Evolutionary conservation across 2,113 vertebrate genomes (phyloP).

Genomic region (Neomonachus schauinslandi): DNA sequence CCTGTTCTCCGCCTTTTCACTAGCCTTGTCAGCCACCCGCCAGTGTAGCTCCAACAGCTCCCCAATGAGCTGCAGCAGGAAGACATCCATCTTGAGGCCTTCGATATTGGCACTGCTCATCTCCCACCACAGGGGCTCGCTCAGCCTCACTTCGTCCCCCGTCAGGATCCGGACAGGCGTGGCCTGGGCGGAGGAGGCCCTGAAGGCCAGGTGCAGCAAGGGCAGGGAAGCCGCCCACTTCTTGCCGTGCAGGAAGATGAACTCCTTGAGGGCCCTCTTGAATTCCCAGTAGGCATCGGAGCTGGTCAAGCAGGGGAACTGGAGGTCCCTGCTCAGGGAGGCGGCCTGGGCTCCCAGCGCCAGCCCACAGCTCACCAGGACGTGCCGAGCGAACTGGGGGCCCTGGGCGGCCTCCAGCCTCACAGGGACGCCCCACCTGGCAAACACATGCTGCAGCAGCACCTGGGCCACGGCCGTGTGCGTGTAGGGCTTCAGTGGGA

Average conservation of each 20-base stretch:
- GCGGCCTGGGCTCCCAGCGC: constrained; percentile 69
- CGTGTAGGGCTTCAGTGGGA: constrained; percentile 76
- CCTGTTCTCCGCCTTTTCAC: constrained; percentile 40
- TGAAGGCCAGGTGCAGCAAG: constrained; percentile 75
- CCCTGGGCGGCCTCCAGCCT: constrained; percentile 74
- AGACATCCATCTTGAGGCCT: constrained; percentile 77
- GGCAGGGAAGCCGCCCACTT: constrained; percentile 72
- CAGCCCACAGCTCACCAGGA: constrained; percentile 75
- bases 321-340: constrained; percentile 64
- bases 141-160: neutral
- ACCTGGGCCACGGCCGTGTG: constrained; percentile 71
- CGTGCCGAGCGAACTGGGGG: constrained; percentile 73
- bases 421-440: constrained; percentile 72
- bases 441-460: constrained; percentile 76
- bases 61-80: constrained; percentile 57
- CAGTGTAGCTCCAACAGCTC: constrained; percentile 71
- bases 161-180: constrained; percentile 64
- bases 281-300: constrained; percentile 76
- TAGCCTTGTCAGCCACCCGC: constrained; percentile 9
- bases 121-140: constrained; percentile 76
- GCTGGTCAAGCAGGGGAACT: constrained; percentile 71
- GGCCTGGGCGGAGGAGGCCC: constrained; percentile 58
- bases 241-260: constrained; percentile 75
- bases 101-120: constrained; percentile 70
- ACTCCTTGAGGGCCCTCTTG: constrained; percentile 77